Base-by-base conservation (phyloP, 2,888 invertebrate species). In the Masnerella sp. region DNA sequence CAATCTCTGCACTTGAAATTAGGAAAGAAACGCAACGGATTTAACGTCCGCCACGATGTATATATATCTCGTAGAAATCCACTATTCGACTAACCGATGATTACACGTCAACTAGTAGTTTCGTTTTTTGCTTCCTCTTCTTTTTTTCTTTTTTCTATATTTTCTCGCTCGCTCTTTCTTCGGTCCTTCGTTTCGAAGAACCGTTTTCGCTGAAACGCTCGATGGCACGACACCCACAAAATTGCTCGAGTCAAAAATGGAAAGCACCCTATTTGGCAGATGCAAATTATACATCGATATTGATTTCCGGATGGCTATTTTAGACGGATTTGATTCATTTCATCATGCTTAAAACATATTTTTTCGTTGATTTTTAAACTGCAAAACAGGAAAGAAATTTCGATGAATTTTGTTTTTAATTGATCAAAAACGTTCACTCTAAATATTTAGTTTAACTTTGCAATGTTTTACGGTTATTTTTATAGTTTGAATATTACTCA, bases 31-130 rank as follows among this genome's bases (percentile, higher is more conserved):
- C 47, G 34, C 59, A 30, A 25, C 52, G 38, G 49, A 64, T 2
- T 25, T 42, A 30, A 43, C 52, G n/a, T n/a, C n/a, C n/a, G n/a
- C n/a, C n/a, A n/a, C 36, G 30, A 7, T 30, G 32, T 18, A 28
- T 62, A 59, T 65, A 62, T 59, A 51, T 45, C 47, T 64, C 59
- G 36, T 65, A 76, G 32, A 71, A 77, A 75, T 79, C 72, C 67
- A 76, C 77, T 79, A 80, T 82, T 78, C 77, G 77, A 80, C 79
- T 82, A 83, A 81, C 74, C 80, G 77, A 79, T 77, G 81, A 78
- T 83, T 83, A 83, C 77, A 79, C 78, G 68, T 76, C 75, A 79
- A 77, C 80, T 82, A 83, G 73, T 78, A 61, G 69, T 69, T 69
- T 76, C 76, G 79, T 78, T 32, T 47, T n/a, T n/a, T n/a, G n/a